Evolutionary conservation across 1,140 invertebrate genomes (phyloP), one percentile per base, ranked within the genome.

Genomic region (Yoshiicerus persimilis): DNA sequence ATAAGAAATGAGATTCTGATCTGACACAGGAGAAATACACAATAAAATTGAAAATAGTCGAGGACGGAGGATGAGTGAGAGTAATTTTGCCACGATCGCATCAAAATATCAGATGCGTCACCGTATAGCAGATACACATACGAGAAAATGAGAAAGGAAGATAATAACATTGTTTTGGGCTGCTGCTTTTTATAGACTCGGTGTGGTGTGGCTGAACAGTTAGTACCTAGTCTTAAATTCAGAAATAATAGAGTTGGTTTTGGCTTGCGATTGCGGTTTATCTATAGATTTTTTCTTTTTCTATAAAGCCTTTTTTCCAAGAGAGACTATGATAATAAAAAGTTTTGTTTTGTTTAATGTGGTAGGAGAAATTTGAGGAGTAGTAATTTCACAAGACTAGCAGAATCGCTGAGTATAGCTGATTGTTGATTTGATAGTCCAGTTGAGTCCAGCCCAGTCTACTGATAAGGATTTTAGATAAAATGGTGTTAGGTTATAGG

Each of bases 251-350:
- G 30, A 30, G 23, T 70, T 70, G 75, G 75, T 80, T 80, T 80
- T 80, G 75, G 75, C 75, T 80, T 80, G 75, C 75, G 75, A 80
- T 80, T 80, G 75, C 75, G 75, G 75, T 80, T 70, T 38, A 36
- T 38, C 6, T 80, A 16, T 34, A 16, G 6, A 80, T 36, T 80
- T 80, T 80, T 75, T 20, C 13, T 75, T 34, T 75, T 32, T 75
- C 9, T 30, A n/a, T n/a, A n/a, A n/a, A 34, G 2, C 70, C 27
- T 75, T 32, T 64, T 64, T n/a, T 25, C 23, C 64, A 70, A 25
- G 64, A 70, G 23, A 25, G 25, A 70, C 64, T 70, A 11, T 9
- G 39, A 41, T 5, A 4, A 56, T 56, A n/a, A 56, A 56, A 56
- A 56, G 13, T 47, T 41, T 41, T 9, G 41, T 47, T 56, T 56